Base-by-base conservation (phyloP, 2,888 invertebrate genomes). In the Drosophila barbarae region DNA sequence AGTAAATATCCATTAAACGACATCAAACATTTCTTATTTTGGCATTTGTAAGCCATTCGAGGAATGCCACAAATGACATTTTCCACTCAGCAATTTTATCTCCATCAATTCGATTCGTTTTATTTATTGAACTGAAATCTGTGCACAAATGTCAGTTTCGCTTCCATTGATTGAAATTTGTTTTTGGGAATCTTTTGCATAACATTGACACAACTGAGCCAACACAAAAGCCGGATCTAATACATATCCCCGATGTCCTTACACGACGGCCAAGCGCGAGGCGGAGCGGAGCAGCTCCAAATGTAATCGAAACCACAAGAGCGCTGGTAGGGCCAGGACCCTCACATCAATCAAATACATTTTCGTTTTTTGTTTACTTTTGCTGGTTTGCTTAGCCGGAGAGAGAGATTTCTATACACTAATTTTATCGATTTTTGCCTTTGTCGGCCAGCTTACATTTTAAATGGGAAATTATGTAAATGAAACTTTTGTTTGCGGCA, bases 401-500 rank as follows among this genome's bases (percentile, higher is more conserved):
- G 34, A 49, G 69, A 50, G 69, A 50, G 69, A 76, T 70, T 67
- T 46, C 69, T 56, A 64, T 69, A 49, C 46, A 70, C 66, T 65
- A 71, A 70, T 69, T 65, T 63, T 74, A 78, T 81, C 78, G 78
- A 78, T 78, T 78, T 71, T 53, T 35, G 52, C 35, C 51, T 15
- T 54, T 60, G 69, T 66, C 49, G 38, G 38, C 49, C 36, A 67
- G 53, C 60, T 74, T 65, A 69, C 66, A 79, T 73, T 73, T 65
- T 74, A 65, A 79, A 82, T 73, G 74, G 69, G 51, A 74, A 65
- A 76, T 78, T 69, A 74, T 78, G 77, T 75, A 80, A 80, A 77
- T 74, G 69, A 75, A 73, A 73, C 69, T 72, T 61, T 69, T 76
- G 71, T 68, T 68, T 71, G 71, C 57, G 60, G 76, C 42, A 32